Conservation (phyloP, 2,113 vertebrate species). For the Girardinichthys multiradiatus region DNA sequence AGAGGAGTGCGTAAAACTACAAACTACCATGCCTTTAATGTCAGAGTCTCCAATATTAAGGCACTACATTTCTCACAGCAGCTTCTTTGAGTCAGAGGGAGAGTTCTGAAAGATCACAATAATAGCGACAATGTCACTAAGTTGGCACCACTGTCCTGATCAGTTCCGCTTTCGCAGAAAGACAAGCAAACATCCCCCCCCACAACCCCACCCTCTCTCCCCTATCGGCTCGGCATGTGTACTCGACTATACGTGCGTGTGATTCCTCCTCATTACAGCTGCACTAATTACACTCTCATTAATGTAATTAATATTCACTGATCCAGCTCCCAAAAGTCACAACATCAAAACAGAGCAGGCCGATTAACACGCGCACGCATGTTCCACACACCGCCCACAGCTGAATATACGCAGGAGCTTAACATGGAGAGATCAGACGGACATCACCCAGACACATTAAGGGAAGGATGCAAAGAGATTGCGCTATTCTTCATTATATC, state of each 20-base stretch:
- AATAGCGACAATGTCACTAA: too few relatives aligned
- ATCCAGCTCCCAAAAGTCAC: slow-evolving; percentile 77
- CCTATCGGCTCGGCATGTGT: slow-evolving; percentile 49
- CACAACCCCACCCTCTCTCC: slow-evolving; percentile 21
- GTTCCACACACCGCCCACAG: slow-evolving; percentile 59
- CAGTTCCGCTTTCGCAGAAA: slow-evolving; percentile 49
- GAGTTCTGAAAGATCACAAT: too few relatives aligned
- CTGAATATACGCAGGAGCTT: slow-evolving; percentile 70
- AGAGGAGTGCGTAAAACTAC: not conserved
- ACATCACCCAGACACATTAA: slow-evolving; percentile 17
- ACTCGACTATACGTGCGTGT: slow-evolving; percentile 17
- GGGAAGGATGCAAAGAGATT: not conserved
- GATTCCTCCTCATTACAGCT: slow-evolving; percentile 68
- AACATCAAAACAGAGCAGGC: slow-evolving; percentile 77
- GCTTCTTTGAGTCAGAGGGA: not conserved
- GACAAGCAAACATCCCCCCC: slow-evolving; percentile 53
- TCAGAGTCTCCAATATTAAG: not conserved
- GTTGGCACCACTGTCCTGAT: not conserved
- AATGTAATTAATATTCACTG: slow-evolving; percentile 81
- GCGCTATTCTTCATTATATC: not conserved
- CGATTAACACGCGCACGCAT: slow-evolving; percentile 67
- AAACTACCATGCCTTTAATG: not conserved
- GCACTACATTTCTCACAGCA: not conserved
- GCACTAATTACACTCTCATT: slow-evolving; percentile 80
- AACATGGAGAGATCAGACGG: slow-evolving; percentile 64